Percentiles rank a stretch among this genome's conserved stretches.
Conservation (phyloP, 1,140 invertebrate species). For the Drosophila sproati region DNA sequence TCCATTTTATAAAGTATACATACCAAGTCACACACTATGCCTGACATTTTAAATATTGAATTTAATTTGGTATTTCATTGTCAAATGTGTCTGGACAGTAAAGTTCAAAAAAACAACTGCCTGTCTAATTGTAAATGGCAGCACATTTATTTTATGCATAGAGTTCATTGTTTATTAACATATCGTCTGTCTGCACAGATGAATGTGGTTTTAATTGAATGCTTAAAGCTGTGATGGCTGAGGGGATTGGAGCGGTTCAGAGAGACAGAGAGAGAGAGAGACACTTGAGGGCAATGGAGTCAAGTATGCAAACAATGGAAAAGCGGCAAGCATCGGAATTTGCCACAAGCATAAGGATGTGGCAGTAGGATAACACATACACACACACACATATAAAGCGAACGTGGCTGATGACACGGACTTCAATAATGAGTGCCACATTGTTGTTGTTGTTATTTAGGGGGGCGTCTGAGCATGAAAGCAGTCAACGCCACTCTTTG, state of each 20-base stretch:
- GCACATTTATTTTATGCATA: slow-evolving; percentile 63
- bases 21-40: neutral
- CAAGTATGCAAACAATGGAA: slow-evolving; percentile 77
- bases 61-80: slow-evolving; percentile 65
- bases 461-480: slow-evolving; percentile 66
- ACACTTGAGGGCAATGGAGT: slow-evolving; percentile 76
- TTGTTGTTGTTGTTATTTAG: slow-evolving; percentile 29
- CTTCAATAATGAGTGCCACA: slow-evolving; percentile 78
- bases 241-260: neutral
- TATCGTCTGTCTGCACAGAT: slow-evolving; percentile 14
- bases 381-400: neutral
- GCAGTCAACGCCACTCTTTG: slow-evolving; percentile 42
- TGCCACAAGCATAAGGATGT: slow-evolving; percentile 47
- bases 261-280: neutral
- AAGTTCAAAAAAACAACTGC: neutral
- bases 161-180: slow-evolving; percentile 47
- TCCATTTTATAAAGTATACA: slow-evolving; percentile 6
- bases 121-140: slow-evolving; percentile 69
- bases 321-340: slow-evolving; percentile 67
- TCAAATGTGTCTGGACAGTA: slow-evolving; percentile 34
- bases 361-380: slow-evolving; percentile 29
- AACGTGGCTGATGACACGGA: slow-evolving; percentile 54
- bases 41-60: slow-evolving; percentile 70
- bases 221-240: slow-evolving; percentile 34
- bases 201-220: slow-evolving; percentile 42